Evolutionary conservation across 2,888 invertebrate genomes (phyloP).

Genomic region (Cephus nigrinus): DNA sequence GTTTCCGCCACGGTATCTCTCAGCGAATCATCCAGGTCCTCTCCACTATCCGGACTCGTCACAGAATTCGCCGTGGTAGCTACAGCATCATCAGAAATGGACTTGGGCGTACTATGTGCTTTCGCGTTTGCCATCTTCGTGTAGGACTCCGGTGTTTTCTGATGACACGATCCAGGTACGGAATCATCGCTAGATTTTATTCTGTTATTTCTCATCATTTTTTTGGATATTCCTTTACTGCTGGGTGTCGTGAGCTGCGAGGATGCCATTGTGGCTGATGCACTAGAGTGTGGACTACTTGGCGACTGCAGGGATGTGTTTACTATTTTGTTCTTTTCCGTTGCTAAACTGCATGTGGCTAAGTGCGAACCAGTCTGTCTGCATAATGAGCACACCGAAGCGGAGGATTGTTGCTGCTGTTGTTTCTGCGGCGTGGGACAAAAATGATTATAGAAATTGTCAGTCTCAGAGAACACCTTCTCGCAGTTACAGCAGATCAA

Average conservation of each 20-base stretch:
- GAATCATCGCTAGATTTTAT: slow-evolving; percentile 39
- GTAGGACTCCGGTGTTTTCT: slow-evolving; percentile 24
- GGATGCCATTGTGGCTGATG: neutral
- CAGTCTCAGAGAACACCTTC: slow-evolving; percentile 80
- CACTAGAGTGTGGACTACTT: slow-evolving; percentile 5
- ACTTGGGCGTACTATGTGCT: neutral
- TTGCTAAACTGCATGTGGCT: slow-evolving; percentile 48
- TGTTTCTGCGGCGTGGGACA: slow-evolving; percentile 65
- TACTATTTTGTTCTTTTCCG: slow-evolving; percentile 24
- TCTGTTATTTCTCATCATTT: slow-evolving; percentile 49
- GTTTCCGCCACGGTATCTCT: slow-evolving; percentile 56
- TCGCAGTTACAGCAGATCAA: slow-evolving; percentile 86
- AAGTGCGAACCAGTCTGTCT: slow-evolving; percentile 52
- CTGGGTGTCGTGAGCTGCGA: slow-evolving; percentile 18
- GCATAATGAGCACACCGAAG: slow-evolving; percentile 57
- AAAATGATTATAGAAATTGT: slow-evolving; percentile 81
- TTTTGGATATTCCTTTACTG: slow-evolving; percentile 35
- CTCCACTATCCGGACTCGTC: slow-evolving; percentile 34
- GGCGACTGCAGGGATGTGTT: neutral
- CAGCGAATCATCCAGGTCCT: slow-evolving; percentile 16
- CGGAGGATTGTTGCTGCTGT: slow-evolving; percentile 18
- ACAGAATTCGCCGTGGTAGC: slow-evolving; percentile 41
- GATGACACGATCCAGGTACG: slow-evolving; percentile 33
- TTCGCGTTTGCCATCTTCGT: neutral
- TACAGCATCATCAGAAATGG: slow-evolving; percentile 54